phyloP scores from a whole-genome alignment of 1,140 invertebrate genomes.

The Pseudomyrmex dendroicus region DNA sequence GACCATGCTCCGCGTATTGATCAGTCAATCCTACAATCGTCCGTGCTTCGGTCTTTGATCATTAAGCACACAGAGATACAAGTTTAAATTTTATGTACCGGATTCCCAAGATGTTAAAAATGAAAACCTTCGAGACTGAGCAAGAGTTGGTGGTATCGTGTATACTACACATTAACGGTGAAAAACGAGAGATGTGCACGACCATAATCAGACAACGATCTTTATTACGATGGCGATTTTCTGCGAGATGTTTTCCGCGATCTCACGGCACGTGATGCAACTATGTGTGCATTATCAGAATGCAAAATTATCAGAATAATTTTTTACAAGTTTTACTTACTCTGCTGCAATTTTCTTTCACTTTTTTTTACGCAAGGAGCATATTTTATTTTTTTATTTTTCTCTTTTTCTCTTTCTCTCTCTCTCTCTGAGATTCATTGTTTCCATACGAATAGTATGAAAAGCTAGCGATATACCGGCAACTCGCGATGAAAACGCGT shows the following conservation, averaged over 20 bases:
- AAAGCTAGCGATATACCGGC: slow-evolving; percentile 3
- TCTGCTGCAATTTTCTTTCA: neutral
- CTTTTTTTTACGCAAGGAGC: neutral
- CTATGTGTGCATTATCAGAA: slow-evolving; percentile 41
- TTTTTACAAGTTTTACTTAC: neutral
- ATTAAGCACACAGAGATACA: no score
- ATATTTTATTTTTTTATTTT: slow-evolving; percentile 39
- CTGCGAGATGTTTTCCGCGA: slow-evolving; percentile 41
- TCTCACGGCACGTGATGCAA: slow-evolving; percentile 51
- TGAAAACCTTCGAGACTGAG: slow-evolving; percentile 16
- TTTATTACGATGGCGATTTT: slow-evolving; percentile 56
- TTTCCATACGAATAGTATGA: slow-evolving; percentile 23
- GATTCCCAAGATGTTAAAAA: slow-evolving; percentile 34
- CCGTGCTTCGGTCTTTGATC: no score
- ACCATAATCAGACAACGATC: slow-evolving; percentile 35
- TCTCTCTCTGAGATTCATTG: slow-evolving; percentile 40
- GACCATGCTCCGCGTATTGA: no score
- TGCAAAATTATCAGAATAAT: slow-evolving; percentile 36
- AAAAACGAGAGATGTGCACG: slow-evolving; percentile 48
- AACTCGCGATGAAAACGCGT: slow-evolving; percentile 10
- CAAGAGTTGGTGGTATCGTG: slow-evolving; percentile 34
- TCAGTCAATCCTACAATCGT: no score
- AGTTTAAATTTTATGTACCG: neutral
- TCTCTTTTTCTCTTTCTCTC: no score
- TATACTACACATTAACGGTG: slow-evolving; percentile 29